These are phyloP conservation scores for Ictidomys tridecemlineatus DNA, from an alignment of 2,113 vertebrate species.

Conservation along the genomic window DNA sequence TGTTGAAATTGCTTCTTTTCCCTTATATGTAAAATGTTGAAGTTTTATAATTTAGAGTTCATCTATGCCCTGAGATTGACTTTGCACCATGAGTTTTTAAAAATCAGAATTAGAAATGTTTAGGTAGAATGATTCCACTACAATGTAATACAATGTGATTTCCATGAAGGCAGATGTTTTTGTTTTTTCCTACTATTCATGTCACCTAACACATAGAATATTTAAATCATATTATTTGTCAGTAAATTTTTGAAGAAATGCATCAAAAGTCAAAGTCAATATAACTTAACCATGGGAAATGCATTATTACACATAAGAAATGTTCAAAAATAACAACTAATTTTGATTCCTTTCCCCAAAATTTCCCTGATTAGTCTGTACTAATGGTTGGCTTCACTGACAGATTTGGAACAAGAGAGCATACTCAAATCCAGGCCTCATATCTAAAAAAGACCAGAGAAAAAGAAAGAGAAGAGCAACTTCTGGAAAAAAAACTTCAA, in stretches of 20 bases:
- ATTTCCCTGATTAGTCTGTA: neutral
- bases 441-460: neutral
- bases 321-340: neutral
- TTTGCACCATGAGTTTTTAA: neutral
- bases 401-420: neutral
- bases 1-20: neutral
- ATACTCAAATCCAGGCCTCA: neutral
- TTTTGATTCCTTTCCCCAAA: neutral
- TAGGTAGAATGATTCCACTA: neutral
- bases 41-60: constrained; percentile 1
- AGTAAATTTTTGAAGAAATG: constrained; percentile 29
- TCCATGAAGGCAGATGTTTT: neutral
- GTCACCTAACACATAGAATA: neutral
- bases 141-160: neutral
- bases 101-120: neutral
- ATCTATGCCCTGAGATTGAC: neutral
- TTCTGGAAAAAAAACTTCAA: neutral
- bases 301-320: neutral
- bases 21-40: neutral
- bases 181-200: neutral
- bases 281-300: constrained; percentile 21
- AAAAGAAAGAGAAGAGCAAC: neutral
- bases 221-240: neutral
- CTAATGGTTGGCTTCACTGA: neutral
- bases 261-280: neutral